Percentiles rank a stretch among this genome's conserved stretches.
Evolutionary conservation across 2,888 invertebrate genomes (phyloP).

Genomic region (Anaspis maculata): DNA sequence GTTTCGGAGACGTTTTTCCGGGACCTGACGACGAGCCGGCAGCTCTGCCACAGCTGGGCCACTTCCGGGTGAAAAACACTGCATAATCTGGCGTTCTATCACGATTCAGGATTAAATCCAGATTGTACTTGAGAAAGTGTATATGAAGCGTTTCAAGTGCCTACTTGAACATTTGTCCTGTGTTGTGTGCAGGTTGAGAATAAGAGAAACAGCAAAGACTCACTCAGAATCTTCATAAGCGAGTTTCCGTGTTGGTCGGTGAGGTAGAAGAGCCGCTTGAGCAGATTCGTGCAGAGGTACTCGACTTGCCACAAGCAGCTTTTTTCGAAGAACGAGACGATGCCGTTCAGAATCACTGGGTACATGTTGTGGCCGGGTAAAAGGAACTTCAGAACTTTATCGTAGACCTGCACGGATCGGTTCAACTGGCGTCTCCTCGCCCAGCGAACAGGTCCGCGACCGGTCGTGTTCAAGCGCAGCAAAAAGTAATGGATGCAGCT

Average conservation of each 20-base stretch:
- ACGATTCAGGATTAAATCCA: too few species aligned
- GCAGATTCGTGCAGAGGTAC: slow-evolving; percentile 5
- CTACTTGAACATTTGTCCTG: too few species aligned
- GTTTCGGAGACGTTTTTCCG: too few species aligned
- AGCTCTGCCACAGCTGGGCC: too few species aligned
- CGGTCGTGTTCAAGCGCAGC: slow-evolving; percentile 4
- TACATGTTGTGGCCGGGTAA: background rate
- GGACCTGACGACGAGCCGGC: too few species aligned
- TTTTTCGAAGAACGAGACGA: slow-evolving; percentile 8
- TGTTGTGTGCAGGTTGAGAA: too few species aligned
- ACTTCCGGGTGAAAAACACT: too few species aligned
- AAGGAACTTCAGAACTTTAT: slow-evolving; percentile 5
- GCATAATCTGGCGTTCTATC: too few species aligned
- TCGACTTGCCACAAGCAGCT: slow-evolving; percentile 9
- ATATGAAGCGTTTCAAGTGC: too few species aligned
- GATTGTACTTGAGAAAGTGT: too few species aligned
- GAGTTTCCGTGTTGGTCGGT: background rate
- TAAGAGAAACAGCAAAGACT: too few species aligned
- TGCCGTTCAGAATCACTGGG: slow-evolving; percentile 1
- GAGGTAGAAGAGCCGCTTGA: slow-evolving; percentile 2
- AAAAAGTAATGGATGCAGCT: slow-evolving; percentile 11
- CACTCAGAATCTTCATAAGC: too few species aligned
- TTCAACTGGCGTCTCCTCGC: slow-evolving; percentile 6
- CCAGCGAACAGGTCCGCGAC: slow-evolving; percentile 5
- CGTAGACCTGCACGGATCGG: slow-evolving; percentile 4